phyloP scores from a whole-genome alignment of 2,797 vertebrate genomes.

The Coracias cyanogaster region DNA sequence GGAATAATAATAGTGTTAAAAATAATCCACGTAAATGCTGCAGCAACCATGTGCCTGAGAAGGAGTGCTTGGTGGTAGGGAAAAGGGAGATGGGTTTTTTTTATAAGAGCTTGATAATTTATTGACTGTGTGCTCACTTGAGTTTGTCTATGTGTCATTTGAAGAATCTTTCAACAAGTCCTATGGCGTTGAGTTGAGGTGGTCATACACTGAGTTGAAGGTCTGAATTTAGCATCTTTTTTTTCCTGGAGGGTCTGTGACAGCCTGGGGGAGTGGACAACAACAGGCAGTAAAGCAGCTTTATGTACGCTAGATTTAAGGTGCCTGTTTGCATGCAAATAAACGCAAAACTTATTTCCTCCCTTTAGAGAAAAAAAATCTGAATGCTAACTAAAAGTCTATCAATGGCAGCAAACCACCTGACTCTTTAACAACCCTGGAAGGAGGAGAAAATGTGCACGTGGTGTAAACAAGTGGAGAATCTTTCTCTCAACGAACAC shows the following conservation, averaged over 20 bases:
- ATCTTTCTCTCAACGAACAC: not conserved
- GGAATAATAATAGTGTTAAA: not conserved
- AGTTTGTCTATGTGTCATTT: not conserved
- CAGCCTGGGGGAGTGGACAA: not conserved
- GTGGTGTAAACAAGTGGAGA: not conserved
- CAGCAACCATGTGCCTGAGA: not conserved
- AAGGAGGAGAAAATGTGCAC: not conserved
- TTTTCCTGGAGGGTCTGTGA: not conserved
- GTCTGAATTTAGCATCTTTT: not conserved
- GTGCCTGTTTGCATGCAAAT: not conserved
- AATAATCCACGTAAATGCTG: not conserved
- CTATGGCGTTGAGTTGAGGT: not conserved
- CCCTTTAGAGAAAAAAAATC: not conserved
- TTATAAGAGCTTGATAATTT: not conserved
- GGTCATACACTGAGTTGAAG: not conserved
- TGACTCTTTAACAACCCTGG: not conserved
- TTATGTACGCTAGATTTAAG: not conserved
- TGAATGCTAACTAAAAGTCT: not conserved
- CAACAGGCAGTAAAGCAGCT: not conserved
- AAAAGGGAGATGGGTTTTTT: not conserved
- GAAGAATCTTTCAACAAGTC: not conserved
- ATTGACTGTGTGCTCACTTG: not conserved
- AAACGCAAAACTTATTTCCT: not conserved
- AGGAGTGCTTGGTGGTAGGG: not conserved
- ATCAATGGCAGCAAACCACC: not conserved